These are phyloP conservation scores for Pocillopora verrucosa DNA, from an alignment of 64 coral and sea anemone genomes.

Conservation along the genomic window DNA sequence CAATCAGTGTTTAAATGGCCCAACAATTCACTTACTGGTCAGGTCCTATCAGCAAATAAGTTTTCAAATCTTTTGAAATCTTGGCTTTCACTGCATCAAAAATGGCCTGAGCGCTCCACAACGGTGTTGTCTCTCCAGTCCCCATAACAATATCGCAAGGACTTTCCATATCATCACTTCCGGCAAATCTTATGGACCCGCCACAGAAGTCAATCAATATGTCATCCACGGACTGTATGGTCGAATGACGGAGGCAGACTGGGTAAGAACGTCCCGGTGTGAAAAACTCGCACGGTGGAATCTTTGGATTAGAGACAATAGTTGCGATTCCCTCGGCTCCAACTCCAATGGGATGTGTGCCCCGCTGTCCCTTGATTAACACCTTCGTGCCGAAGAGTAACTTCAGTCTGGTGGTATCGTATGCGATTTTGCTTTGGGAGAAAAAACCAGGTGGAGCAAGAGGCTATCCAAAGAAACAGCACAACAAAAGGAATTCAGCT, in stretches of 20 bases:
- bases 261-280: conserved; percentile 60
- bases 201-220: conserved; percentile 68
- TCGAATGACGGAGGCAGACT: conserved; percentile 81
- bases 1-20: background rate
- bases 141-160: conserved; percentile 68
- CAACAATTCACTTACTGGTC: conserved; percentile 13
- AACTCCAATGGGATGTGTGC: conserved; percentile 48
- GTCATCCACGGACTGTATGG: conserved; percentile 49
- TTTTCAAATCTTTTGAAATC: conserved; percentile 18
- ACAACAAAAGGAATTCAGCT: background rate
- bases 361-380: background rate
- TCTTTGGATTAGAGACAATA: conserved; percentile 56
- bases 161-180: conserved; percentile 56
- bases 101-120: conserved; percentile 1
- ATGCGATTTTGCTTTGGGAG: background rate
- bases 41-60: conserved; percentile 7
- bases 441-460: background rate
- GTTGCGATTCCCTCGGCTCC: conserved; percentile 60
- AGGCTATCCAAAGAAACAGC: background rate
- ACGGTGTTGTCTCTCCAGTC: conserved; percentile 49
- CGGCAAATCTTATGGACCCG: conserved; percentile 67
- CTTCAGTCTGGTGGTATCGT: background rate
- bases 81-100: conserved; percentile 12
- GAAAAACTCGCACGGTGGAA: conserved; percentile 76
- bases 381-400: background rate